Evolutionary conservation across 2,113 vertebrate genomes (phyloP), one percentile per base, ranked within the genome.

Genomic region (Regulus satrapa): DNA sequence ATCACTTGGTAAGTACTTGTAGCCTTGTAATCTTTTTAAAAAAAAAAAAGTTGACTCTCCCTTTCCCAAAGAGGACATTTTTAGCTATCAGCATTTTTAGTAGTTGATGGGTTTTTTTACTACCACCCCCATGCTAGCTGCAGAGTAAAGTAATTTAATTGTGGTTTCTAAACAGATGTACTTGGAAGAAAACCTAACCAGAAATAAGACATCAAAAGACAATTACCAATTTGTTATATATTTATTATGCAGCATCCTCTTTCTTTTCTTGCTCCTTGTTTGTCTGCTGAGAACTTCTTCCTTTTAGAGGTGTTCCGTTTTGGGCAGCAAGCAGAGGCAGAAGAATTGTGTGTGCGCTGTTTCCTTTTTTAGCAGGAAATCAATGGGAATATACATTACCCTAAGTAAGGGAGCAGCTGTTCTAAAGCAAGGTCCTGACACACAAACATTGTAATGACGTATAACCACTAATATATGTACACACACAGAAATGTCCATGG

Each of bases 391-490:
- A 82, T 85, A 66, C 62, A 55, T 96, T 91, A 54, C 58, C n/a
- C 69, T 72, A 55, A 92, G 66, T 71, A 52, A 91, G 69, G 0
- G 1, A 88, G 72, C 83, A 89, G 85, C 88, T 94, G 88, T 86
- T 96, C 43, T 69, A n/a, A 73, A 83, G 82, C 36, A 59, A 76
- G 85, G 59, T 95, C 89, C 83, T 93, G 92, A 91, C 89, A 94
- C 75, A 83, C 63, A 88, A 85, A 92, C 73, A 48, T 36, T 61
- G 29, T 41, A 40, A 12, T 88, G 87, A 93, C 7, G 15, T 92
- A 63, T 9, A 5, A 61, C 73, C 62, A 56, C 79, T 88, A 62
- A 80, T 77, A 58, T 54, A 90, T 86, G 72, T 80, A 83, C 85
- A 92, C 85, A 80, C 36, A 84, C 9, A 77, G 66, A 85, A 69